phyloP scores from a whole-genome alignment of 2,113 vertebrate species.

The Mandrillus leucophaeus region DNA sequence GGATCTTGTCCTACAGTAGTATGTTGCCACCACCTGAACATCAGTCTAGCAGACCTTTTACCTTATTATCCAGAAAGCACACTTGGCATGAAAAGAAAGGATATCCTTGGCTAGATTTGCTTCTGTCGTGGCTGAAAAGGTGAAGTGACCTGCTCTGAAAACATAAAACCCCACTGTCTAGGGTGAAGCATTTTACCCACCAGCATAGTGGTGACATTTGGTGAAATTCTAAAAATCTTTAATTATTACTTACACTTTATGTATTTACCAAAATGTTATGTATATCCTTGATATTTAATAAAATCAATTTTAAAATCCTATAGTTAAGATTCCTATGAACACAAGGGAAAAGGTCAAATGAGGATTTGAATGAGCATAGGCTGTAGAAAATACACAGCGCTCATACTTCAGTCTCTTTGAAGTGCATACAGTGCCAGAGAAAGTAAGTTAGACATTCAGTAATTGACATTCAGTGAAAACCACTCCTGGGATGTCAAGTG shows the following conservation, averaged over 20 bases:
- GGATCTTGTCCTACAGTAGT: background rate
- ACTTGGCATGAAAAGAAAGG: background rate
- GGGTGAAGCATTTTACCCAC: background rate
- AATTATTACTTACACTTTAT: background rate
- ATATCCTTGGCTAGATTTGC: background rate
- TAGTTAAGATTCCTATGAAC: conserved; percentile 41
- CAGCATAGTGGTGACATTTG: background rate
- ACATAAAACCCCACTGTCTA: background rate
- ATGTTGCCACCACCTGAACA: background rate
- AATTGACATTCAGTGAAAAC: background rate
- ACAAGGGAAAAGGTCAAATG: background rate
- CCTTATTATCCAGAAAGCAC: background rate
- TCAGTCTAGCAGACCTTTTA: background rate
- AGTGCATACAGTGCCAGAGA: background rate
- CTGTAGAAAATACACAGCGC: background rate
- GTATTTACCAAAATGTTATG: background rate
- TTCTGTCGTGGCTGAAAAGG: background rate
- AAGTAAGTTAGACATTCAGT: background rate
- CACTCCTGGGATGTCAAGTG: background rate
- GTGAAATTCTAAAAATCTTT: background rate
- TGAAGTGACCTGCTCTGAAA: background rate
- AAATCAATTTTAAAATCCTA: conserved; percentile 7
- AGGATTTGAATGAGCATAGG: background rate
- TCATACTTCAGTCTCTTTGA: background rate
- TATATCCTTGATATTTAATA: background rate